Base-by-base conservation (phyloP, 2,113 vertebrate species). In the Tetrao urogallus region DNA sequence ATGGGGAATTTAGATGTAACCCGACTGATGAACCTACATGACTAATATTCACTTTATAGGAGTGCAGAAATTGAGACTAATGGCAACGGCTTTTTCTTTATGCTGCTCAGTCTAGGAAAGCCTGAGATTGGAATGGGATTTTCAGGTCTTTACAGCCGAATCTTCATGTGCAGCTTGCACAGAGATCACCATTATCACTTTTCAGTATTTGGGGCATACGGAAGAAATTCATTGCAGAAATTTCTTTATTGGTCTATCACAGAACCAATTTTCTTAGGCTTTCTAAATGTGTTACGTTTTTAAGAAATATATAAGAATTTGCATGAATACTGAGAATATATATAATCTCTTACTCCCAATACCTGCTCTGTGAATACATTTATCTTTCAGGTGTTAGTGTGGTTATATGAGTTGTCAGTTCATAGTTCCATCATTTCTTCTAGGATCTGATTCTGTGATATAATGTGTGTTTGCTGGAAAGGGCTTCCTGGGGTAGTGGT, bases 1-100 rank as follows among this genome's bases (percentile, higher is more conserved):
- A 85, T 60, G 60, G 82, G 78, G 87, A 91, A 94, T 96, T 94
- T 85, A 90, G 80, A 76, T 3, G 2, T 90, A 90, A 94, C 90
- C 86, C 88, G 86, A 86, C 81, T 81, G 74, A 54, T 93, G 92
- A 94, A 92, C 86, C 66, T 83, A 40, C 54, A 36, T 91, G 67
- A 89, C 32, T 87, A 82, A 82, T 92, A 74, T 61, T 89, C 32
- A 56, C 32, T 52, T 82, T 88, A 65, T n/a, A 90, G 47, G 40
- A 69, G 52, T 4, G 8, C 11, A 78, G 63, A 82, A 87, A 72
- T 61, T 61, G 36, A 94, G 48, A 78, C 3, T 8, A 61, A 87
- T 3, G 0, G 1, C 47, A 36, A 27, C 72, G 11, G 21, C 20
- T 81, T 36, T 6, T 2, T 16, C 38, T 81, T 13, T 19, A 11